Percentiles rank a stretch among this genome's conserved stretches.
Evolutionary conservation across 1,140 invertebrate genomes (phyloP).

Genomic region (Bilobella aurantiaca): DNA sequence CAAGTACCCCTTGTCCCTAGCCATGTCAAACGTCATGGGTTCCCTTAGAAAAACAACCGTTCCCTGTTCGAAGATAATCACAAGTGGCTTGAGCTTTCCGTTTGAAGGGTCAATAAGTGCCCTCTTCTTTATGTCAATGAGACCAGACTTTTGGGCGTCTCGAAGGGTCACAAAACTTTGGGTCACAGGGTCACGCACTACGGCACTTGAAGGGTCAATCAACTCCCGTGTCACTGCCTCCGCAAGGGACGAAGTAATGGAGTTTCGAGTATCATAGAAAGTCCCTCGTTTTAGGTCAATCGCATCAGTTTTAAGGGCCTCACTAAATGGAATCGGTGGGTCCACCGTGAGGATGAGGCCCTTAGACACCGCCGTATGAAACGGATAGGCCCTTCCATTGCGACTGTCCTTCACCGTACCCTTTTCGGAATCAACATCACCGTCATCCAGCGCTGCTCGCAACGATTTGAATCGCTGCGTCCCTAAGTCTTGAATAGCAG

Average conservation of each 20-base stretch:
- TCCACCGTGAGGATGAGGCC: slow-evolving; percentile 60
- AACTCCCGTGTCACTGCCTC: slow-evolving; percentile 67
- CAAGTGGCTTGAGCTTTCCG: slow-evolving; percentile 52
- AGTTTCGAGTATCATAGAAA: slow-evolving; percentile 43
- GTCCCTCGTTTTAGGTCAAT: slow-evolving; percentile 42
- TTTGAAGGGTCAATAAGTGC: slow-evolving; percentile 57
- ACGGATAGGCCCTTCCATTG: slow-evolving; percentile 57
- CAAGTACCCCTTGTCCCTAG: slow-evolving; percentile 59
- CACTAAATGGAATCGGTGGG: slow-evolving; percentile 55
- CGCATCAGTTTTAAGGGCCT: slow-evolving; percentile 45
- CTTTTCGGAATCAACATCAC: slow-evolving; percentile 61
- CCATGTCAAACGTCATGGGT: slow-evolving; percentile 63
- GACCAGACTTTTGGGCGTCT: slow-evolving; percentile 56
- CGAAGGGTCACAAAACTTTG: slow-evolving; percentile 60
- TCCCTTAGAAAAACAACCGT: slow-evolving; percentile 57
- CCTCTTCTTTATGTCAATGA: slow-evolving; percentile 55
- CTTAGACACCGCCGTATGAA: slow-evolving; percentile 58
- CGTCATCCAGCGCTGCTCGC: slow-evolving; percentile 61
- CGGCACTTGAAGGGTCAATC: slow-evolving; percentile 60
- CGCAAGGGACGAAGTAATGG: slow-evolving; percentile 59
- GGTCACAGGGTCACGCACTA: slow-evolving; percentile 64
- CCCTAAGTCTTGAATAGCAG: slow-evolving; percentile 62
- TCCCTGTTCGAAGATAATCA: slow-evolving; percentile 62
- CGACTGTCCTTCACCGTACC: slow-evolving; percentile 68
- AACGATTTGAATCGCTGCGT: slow-evolving; percentile 63